Percentiles rank a stretch among this genome's conserved stretches.
phyloP scores from a whole-genome alignment of 2,797 vertebrate species.

The Heliangelus exortis region DNA sequence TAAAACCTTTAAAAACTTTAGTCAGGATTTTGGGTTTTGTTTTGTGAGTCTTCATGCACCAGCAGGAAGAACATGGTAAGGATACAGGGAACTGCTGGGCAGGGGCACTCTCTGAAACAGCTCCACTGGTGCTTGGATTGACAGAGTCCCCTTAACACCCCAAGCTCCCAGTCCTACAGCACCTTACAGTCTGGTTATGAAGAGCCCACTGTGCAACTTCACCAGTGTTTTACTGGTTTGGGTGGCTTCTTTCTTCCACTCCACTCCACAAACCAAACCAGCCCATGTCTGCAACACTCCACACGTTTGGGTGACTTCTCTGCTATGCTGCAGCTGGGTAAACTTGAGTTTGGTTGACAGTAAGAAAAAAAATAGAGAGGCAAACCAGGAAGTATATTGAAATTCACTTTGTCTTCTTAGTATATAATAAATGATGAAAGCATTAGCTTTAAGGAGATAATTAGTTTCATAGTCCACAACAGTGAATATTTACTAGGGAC shows the following conservation, averaged over 20 bases:
- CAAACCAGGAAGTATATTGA: background rate
- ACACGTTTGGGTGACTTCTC: background rate
- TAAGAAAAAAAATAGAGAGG: background rate
- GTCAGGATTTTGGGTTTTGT: background rate
- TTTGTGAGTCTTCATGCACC: background rate
- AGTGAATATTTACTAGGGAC: constrained; percentile 31
- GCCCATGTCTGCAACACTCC: background rate
- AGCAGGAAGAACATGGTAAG: rapidly evolving
- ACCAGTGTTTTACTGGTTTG: background rate
- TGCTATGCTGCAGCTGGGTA: background rate
- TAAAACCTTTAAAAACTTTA: background rate
- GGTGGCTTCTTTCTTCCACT: background rate
- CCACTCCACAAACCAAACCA: background rate
- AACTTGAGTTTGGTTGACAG: background rate
- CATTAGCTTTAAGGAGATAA: constrained; percentile 39
- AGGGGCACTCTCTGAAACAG: background rate
- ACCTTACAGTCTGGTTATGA: rapidly evolving
- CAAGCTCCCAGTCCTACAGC: background rate
- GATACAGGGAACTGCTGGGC: background rate
- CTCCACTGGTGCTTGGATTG: background rate
- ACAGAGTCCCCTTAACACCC: background rate
- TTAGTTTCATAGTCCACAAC: constrained; percentile 37
- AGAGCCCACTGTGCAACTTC: background rate
- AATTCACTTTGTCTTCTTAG: background rate
- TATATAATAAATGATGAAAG: background rate